phyloP scores from a whole-genome alignment of 2,888 invertebrate genomes.

The Hartigia nigra region DNA sequence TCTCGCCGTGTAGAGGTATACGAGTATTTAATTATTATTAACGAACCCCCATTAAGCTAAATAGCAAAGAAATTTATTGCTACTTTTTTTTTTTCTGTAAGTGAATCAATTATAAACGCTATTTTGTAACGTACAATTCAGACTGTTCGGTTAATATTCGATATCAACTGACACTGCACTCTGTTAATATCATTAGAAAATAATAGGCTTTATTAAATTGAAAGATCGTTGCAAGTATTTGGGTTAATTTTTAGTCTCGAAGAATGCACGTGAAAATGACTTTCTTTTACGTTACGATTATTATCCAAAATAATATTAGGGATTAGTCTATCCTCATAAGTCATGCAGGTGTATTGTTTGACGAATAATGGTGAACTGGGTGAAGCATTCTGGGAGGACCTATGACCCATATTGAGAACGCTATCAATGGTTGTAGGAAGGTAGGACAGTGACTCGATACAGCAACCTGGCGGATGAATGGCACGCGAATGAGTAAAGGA shows the following conservation, averaged over 20 bases:
- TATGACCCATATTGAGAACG: neutral
- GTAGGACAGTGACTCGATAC: neutral
- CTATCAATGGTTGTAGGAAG: neutral
- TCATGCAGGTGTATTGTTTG: neutral
- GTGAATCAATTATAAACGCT: neutral
- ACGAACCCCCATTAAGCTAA: neutral
- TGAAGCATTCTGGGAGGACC: neutral
- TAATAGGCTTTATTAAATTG: neutral
- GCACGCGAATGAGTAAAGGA: constrained; percentile 21
- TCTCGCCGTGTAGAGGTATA: neutral
- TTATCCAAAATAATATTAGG: neutral
- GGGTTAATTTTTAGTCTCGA: too few species aligned
- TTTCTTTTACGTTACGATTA: neutral
- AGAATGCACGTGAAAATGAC: neutral
- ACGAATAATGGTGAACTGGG: neutral
- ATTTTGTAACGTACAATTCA: neutral
- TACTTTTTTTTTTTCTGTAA: neutral
- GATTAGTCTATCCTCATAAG: neutral
- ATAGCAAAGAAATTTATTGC: neutral
- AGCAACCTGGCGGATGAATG: neutral
- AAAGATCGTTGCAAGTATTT: neutral
- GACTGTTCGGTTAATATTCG: neutral
- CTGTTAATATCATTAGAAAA: neutral
- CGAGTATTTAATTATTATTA: neutral
- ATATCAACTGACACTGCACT: neutral